Percentiles rank a stretch among this genome's conserved stretches.
Evolutionary conservation across 2,797 vertebrate genomes (phyloP).

Genomic region (Scolopax rusticola): DNA sequence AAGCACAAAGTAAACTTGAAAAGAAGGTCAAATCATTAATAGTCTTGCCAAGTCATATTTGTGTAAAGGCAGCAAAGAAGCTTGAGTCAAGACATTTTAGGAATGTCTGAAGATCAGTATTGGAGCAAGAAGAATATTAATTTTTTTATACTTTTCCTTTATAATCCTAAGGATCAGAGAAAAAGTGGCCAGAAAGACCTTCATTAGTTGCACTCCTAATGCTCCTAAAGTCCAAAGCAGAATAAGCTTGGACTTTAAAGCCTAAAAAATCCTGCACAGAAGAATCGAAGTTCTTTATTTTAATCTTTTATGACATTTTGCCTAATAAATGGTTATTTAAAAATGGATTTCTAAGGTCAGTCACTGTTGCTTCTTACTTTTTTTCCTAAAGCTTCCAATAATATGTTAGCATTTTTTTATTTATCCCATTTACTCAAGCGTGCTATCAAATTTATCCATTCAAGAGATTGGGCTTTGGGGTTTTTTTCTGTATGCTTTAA

Average conservation of each 20-base stretch:
- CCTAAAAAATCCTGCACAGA: background rate
- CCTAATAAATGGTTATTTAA: constrained; percentile 39
- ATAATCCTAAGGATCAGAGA: background rate
- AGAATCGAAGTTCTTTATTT: constrained; percentile 58
- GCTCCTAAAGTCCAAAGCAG: background rate
- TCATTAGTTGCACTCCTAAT: constrained; percentile 3
- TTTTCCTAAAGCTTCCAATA: constrained; percentile 3
- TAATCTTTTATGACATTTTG: constrained; percentile 70
- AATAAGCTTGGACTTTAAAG: constrained; percentile 2
- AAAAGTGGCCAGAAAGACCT: background rate
- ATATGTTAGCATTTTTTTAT: background rate
- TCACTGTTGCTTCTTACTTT: background rate
- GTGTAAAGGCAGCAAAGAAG: background rate
- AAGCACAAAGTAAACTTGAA: background rate
- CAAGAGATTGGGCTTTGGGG: background rate
- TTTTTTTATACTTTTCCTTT: constrained; percentile 1
- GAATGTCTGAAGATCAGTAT: background rate
- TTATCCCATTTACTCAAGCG: background rate
- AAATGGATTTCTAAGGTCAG: background rate
- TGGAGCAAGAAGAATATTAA: background rate
- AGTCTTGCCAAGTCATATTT: constrained; percentile 31
- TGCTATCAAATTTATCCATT: background rate
- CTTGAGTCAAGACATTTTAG: constrained; percentile 20
- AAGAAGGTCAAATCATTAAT: constrained; percentile 41
- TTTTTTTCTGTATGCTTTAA: background rate